Conservation (phyloP, 2,797 vertebrate genomes). For the Pogoniulus pusillus region DNA sequence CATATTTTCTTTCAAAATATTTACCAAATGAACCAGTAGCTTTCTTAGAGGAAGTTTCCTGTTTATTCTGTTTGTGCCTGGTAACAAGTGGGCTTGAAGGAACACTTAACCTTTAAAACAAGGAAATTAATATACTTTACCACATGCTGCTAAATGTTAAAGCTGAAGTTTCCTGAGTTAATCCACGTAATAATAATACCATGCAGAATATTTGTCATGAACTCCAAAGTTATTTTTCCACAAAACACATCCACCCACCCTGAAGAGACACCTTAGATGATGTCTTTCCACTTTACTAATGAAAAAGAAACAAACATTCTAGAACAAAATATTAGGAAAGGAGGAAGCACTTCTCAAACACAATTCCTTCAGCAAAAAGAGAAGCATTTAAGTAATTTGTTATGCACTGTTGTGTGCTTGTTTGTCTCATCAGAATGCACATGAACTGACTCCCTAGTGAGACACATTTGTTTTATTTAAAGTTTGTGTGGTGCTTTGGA, state of each 20-base stretch:
- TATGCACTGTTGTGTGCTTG: background rate
- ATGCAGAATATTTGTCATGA: conserved; percentile 2
- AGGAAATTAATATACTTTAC: conserved; percentile 38
- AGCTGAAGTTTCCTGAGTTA: conserved; percentile 24
- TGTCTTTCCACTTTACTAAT: background rate
- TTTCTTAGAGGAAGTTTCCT: conserved; percentile 31
- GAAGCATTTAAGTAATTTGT: conserved; percentile 31
- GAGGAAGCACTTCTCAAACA: background rate
- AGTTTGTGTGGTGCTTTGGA: background rate
- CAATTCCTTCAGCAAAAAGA: background rate
- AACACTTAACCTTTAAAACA: conserved; percentile 65
- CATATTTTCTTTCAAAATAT: conserved; percentile 28
- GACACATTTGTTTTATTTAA: conserved; percentile 14
- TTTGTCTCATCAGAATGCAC: background rate
- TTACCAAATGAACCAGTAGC: conserved; percentile 32
- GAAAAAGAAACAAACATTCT: conserved; percentile 16
- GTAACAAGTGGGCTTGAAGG: conserved; percentile 32
- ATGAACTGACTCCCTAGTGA: background rate
- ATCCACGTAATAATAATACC: conserved; percentile 51
- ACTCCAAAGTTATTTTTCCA: background rate
- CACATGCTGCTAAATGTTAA: conserved; percentile 22
- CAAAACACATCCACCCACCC: background rate
- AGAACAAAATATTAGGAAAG: background rate
- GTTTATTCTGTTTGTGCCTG: conserved; percentile 10
- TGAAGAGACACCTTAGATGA: background rate